These are phyloP conservation scores for Charaxes varanes DNA, from an alignment of 1,140 invertebrate species.

Conservation along the genomic window DNA sequence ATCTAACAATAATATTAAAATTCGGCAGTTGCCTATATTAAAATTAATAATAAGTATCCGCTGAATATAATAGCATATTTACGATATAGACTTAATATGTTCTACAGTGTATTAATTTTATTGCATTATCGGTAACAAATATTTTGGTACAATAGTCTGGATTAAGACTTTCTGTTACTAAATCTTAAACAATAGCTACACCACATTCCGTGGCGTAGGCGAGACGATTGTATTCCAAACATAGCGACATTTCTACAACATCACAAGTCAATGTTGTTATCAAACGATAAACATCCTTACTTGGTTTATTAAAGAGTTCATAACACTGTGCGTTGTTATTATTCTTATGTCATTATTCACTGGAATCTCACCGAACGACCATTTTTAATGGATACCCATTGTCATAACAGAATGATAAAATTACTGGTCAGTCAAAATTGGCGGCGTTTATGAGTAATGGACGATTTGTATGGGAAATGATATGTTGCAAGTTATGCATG, in stretches of 20 bases:
- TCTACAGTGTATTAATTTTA: no score
- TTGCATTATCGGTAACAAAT: background rate
- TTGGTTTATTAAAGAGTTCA: slow-evolving; percentile 21
- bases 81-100: no score
- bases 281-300: slow-evolving; percentile 37
- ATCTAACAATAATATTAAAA: background rate
- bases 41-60: background rate
- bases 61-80: no score
- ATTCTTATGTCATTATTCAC: slow-evolving; percentile 5
- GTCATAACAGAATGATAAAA: background rate
- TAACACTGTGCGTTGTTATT: slow-evolving; percentile 16
- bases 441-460: slow-evolving; percentile 11
- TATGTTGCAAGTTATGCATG: slow-evolving; percentile 21
- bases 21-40: background rate
- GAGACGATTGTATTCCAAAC: slow-evolving; percentile 44
- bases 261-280: slow-evolving; percentile 23
- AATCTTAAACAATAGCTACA: slow-evolving; percentile 26
- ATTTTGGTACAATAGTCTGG: slow-evolving; percentile 4
- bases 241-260: slow-evolving; percentile 24
- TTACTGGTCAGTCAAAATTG: slow-evolving; percentile 2
- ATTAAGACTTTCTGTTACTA: slow-evolving; percentile 21
- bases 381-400: slow-evolving; percentile 7
- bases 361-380: background rate
- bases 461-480: slow-evolving; percentile 25
- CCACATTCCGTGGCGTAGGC: slow-evolving; percentile 28